These are phyloP conservation scores for Liopterus haemorrhoidalis DNA, from an alignment of 2,888 invertebrate species.

Conservation along the genomic window DNA sequence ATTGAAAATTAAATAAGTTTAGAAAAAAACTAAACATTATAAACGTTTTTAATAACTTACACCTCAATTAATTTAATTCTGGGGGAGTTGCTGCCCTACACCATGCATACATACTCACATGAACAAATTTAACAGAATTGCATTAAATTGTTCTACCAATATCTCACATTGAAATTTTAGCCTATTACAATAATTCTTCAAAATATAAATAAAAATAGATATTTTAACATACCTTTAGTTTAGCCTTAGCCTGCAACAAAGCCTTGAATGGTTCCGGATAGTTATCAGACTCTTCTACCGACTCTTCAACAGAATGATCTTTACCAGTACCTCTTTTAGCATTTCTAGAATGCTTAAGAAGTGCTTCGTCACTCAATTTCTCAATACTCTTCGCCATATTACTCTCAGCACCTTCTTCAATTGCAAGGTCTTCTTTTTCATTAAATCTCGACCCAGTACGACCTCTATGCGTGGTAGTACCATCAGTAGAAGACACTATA, in stretches of 20 bases:
- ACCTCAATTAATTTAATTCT: too few species aligned
- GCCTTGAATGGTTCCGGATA: slow-evolving; percentile 62
- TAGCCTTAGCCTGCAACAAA: slow-evolving; percentile 55
- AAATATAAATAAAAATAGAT: too few species aligned
- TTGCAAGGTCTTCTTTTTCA: slow-evolving; percentile 24
- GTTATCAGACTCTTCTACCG: slow-evolving; percentile 55
- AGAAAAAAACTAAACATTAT: too few species aligned
- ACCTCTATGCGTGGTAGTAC: too few species aligned
- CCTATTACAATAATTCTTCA: too few species aligned
- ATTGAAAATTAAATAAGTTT: too few species aligned
- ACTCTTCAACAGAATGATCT: slow-evolving; percentile 44
- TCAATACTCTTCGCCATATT: slow-evolving; percentile 22
- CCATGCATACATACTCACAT: too few species aligned
- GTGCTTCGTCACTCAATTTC: slow-evolving; percentile 13
- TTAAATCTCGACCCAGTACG: slow-evolving; percentile 35
- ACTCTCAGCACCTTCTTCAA: slow-evolving; percentile 15
- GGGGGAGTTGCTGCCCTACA: too few species aligned
- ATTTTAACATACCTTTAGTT: slow-evolving; percentile 32
- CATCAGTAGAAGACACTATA: slow-evolving; percentile 2
- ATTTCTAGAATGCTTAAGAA: slow-evolving; percentile 23
- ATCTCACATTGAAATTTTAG: too few species aligned
- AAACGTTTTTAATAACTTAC: too few species aligned
- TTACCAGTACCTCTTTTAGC: slow-evolving; percentile 24
- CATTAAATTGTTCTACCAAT: too few species aligned
- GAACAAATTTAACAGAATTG: too few species aligned